Base-by-base conservation (phyloP, 2,888 invertebrate species). In the Ophion slaviceki region DNA sequence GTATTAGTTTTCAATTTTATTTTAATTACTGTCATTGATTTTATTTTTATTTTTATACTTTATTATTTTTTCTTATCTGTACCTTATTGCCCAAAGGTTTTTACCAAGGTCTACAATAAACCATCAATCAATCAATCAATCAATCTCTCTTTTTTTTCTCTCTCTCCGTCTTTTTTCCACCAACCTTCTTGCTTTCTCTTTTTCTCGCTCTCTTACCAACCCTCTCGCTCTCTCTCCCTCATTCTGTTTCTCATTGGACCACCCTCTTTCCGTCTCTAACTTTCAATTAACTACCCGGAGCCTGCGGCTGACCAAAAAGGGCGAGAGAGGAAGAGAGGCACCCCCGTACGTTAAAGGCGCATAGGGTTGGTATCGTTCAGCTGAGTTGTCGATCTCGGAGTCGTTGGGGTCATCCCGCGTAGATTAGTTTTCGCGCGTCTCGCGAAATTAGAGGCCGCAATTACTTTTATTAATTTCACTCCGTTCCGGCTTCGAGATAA, bases 281-380 rank as follows among this genome's bases (percentile, higher is more conserved):
- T 87, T 83, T 79, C 87, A 87, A 87, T 87, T 87, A 87, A 87
- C 85, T 80, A 81, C 71, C 47, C 77, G 83, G 59, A 85, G 87
- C 80, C 81, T 87, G 80, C 75, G 87, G 85, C 83, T 85, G 82
- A 85, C 85, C 87, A 71, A 87, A 82, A 83, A 85, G 82, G 83
- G 80, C 74, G 76, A 70, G 62, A 70, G 61, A 17, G 53, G 14
- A 53, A 17, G 17, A 17, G 5, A 11, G 53, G 5, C 11, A 61
- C 76, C 40, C 75, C 36, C 68, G 74, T 24, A 28, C 59, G 77
- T 59, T 40, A 53, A 67, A 79, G 76, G 78, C 85, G 76, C 40
- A 20, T 20, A 14, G 67, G 80, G 79, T 76, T 75, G 75, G 75
- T 62, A 62, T 36, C 75, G 74, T 53, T 40, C 59, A 66, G 80